Base-by-base conservation (phyloP, 2,113 vertebrate species). In the Cranoglanis bouderius region DNA sequence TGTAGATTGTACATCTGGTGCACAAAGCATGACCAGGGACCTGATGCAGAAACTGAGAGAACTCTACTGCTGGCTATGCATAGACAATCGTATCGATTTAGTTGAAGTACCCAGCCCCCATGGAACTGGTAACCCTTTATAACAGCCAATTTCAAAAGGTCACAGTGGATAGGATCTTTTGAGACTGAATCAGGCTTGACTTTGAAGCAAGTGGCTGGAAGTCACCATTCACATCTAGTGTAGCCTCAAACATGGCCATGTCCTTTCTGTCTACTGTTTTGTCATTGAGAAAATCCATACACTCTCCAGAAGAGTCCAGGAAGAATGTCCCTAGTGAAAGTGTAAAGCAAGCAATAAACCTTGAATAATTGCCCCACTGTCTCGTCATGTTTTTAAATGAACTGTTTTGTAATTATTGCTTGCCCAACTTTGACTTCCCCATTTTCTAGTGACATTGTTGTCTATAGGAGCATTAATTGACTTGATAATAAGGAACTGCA, bases 351-450 rank as follows among this genome's bases (percentile, higher is more conserved):
- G 16, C 46, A 80, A 80, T 53, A 32, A 32, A 53, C 51, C 4
- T 14, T 51, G 29, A 51, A 19, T 3, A 80, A 26, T 19, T 9
- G 51, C 53, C 51, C 51, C 32, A 59, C 51, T 82, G 81, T 82
- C 81, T 57, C 81, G 32, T 59, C 81, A 82, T 59, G 53, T 59
- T 57, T 82, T 82, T 82, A 82, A 82, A 82, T 82, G 18, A 82
- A 57, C 53, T 19, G 29, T 18, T n/a, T n/a, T 32, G 26, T 82
- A 82, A 59, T 82, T 59, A 57, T 38, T 24, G 7, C 81, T 26
- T 59, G 19, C 9, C 21, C 9, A 12, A 26, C 81, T 55, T 57
- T 55, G n/a, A 32, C 49, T 18, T 29, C 35, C 12, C n/a, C n/a
- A 18, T 13, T 26, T 57, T 49, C 21, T 49, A 13, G 12, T 49